These are phyloP conservation scores for Amiota communis DNA, from an alignment of 2,888 invertebrate genomes.

Conservation along the genomic window DNA sequence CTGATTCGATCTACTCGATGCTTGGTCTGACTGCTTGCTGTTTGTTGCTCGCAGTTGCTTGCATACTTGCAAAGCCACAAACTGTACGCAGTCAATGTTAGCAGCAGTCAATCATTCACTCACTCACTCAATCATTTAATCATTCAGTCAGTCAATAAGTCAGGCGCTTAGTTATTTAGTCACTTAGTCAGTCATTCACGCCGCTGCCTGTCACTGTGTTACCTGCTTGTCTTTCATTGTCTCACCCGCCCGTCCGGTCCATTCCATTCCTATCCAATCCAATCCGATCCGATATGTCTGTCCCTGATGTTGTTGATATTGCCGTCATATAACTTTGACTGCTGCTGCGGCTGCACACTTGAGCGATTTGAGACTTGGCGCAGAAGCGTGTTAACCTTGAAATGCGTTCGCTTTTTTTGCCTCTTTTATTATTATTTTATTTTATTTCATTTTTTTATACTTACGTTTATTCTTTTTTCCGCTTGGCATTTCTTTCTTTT, in stretches of 20 bases:
- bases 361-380: slow-evolving; percentile 49
- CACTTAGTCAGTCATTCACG: not conserved
- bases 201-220: not conserved
- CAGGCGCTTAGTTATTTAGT: no score
- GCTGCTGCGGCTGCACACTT: slow-evolving; percentile 39
- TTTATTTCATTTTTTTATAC: not conserved
- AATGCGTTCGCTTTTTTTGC: slow-evolving; percentile 15
- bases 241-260: no score
- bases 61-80: slow-evolving; percentile 13
- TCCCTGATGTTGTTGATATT: slow-evolving; percentile 4
- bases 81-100: slow-evolving; percentile 36
- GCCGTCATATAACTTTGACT: slow-evolving; percentile 5
- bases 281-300: not conserved
- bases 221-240: not conserved
- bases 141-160: no score
- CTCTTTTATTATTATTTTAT: slow-evolving; percentile 9
- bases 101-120: no score
- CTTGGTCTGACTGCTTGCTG: no score
- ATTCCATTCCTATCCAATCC: not conserved
- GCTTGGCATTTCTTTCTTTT: not conserved
- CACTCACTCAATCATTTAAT: no score
- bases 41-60: no score
- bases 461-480: slow-evolving; percentile 2
- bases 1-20: no score
- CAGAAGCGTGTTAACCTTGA: slow-evolving; percentile 23